phyloP scores from a whole-genome alignment of 2,888 invertebrate species.

The Listrodromus nycthemerus region DNA sequence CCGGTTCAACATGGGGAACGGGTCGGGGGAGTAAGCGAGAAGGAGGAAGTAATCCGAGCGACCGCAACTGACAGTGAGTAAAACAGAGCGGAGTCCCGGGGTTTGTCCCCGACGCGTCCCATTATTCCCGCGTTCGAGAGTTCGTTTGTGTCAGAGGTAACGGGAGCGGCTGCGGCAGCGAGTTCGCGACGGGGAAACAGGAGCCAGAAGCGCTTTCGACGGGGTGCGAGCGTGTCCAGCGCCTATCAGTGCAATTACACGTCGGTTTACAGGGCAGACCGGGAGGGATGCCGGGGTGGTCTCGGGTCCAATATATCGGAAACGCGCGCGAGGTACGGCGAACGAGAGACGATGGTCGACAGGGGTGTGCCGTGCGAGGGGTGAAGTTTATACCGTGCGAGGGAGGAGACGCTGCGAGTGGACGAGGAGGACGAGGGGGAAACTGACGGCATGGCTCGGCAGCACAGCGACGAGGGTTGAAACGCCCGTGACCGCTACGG shows the following conservation, averaged over 20 bases:
- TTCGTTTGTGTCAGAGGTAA: conserved; percentile 55
- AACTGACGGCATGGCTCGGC: conserved; percentile 7
- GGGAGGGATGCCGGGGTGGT: conserved; percentile 25
- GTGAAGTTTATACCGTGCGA: conserved; percentile 35
- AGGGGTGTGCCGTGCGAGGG: conserved; percentile 10
- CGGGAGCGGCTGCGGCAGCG: conserved; percentile 7
- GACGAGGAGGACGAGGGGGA: conserved; percentile 16
- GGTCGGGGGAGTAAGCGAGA: conserved; percentile 11
- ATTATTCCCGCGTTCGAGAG: conserved; percentile 65
- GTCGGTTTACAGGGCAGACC: conserved; percentile 53
- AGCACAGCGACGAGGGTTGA: conserved; percentile 39
- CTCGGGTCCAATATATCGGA: conserved; percentile 57
- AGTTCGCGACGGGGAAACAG: not conserved
- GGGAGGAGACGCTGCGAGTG: conserved; percentile 8
- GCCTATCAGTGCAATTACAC: conserved; percentile 61
- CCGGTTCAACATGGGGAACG: not conserved
- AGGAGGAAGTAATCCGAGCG: conserved; percentile 50
- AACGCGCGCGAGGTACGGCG: conserved; percentile 46
- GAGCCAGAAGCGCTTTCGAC: conserved; percentile 2
- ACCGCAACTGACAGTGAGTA: conserved; percentile 60
- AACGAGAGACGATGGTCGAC: not conserved
- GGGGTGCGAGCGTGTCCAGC: conserved; percentile 26
- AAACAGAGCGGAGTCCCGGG: conserved; percentile 45
- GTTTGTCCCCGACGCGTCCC: conserved; percentile 51
- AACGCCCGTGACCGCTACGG: conserved; percentile 34